Base-by-base conservation (phyloP, 2,113 vertebrate genomes). In the Plotosus lineatus region DNA sequence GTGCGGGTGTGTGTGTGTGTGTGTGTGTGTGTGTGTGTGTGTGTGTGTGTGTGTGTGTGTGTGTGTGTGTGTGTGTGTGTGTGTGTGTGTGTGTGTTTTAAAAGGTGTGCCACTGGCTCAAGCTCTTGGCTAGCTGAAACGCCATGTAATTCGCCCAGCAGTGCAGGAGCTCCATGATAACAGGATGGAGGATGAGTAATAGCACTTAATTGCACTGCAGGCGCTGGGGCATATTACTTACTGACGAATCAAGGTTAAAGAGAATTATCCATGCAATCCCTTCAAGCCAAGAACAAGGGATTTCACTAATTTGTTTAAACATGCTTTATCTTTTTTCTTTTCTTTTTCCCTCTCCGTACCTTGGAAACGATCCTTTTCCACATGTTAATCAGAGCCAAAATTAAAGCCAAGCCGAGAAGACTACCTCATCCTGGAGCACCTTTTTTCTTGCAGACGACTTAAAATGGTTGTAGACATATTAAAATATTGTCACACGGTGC, bases 161-260 rank as follows among this genome's bases (percentile, higher is more conserved):
- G 90, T 80, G 79, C 71, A 88, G 87, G 86, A 89, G 90, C 89
- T 92, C 86, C 86, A 82, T 60, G 84, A 88, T 89, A 89, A 90
- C 85, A 86, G 90, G 88, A 91, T 89, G 86, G 89, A 89, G 89
- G 90, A 90, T 87, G 83, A 78, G 81, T 92, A 92, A 92, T 91
- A 87, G 90, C 85, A 87, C 86, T 85, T 93, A 92, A 93, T 93
- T 93, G 90, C 60, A 82, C 90, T 91, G 89, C 90, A 91, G 89
- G 91, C 86, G 44, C 89, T 86, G 81, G 86, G 87, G 87, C 89
- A 89, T 90, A 91, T 94, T 92, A 92, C 91, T 93, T 91, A 91
- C 86, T 85, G 82, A 76, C 65, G 86, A 92, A 90, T 91, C 85
- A 90, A 92, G 92, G 90, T 91, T 93, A 90, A 91, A 91, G 85